Evolutionary conservation across 2,888 invertebrate species (phyloP).

Genomic region (Alloscopus bannaensis): DNA sequence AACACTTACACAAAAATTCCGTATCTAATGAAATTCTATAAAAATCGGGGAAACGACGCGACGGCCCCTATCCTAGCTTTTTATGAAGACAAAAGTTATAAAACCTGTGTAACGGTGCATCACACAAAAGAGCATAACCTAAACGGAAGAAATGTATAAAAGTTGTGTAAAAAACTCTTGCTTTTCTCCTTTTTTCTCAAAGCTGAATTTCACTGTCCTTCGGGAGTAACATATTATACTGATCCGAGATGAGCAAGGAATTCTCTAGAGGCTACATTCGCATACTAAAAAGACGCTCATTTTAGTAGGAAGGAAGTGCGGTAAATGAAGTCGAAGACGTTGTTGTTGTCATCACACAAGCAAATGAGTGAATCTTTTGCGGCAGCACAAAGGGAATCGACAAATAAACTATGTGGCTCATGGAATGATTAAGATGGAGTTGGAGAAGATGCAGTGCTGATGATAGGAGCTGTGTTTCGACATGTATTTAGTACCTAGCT

Average conservation of each 20-base stretch:
- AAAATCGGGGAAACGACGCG: background rate
- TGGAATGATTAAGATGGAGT: background rate
- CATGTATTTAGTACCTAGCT: background rate
- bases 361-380: background rate
- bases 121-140: background rate
- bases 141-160: background rate
- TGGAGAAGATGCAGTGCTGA: background rate
- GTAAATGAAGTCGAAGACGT: background rate
- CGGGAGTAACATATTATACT: background rate
- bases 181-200: background rate
- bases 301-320: too few relatives aligned
- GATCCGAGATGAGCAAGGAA: background rate
- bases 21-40: background rate
- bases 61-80: background rate
- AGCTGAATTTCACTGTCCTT: background rate
- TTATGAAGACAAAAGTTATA: conserved; percentile 1
- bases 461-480: background rate
- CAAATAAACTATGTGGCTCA: background rate
- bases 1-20: background rate
- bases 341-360: background rate
- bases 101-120: background rate
- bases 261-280: background rate
- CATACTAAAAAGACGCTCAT: background rate
- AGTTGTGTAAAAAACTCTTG: background rate
- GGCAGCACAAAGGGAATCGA: too few relatives aligned